Percentiles rank a stretch among this genome's conserved stretches.
Conservation (phyloP, 2,888 invertebrate genomes). For the Lithophane leautieri region DNA sequence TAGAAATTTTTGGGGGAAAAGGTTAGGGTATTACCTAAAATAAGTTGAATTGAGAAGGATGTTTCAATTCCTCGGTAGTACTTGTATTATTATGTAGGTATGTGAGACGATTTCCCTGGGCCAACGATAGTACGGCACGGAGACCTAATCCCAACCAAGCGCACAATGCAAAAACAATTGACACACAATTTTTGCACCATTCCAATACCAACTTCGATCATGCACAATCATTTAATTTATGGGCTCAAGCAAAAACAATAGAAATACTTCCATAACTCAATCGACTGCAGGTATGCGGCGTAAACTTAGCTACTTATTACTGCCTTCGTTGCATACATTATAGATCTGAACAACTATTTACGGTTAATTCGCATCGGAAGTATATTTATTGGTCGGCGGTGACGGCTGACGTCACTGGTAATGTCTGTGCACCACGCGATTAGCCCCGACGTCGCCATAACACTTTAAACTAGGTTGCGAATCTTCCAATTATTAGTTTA, state of each 20-base stretch:
- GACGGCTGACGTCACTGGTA: constrained; percentile 83
- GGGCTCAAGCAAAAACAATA: constrained; percentile 67
- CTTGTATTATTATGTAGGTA: too few relatives aligned
- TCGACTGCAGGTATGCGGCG: constrained; percentile 70
- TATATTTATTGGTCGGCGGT: constrained; percentile 80
- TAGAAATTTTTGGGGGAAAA: not conserved
- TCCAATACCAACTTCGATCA: constrained; percentile 46
- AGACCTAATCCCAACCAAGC: not conserved
- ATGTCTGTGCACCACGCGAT: constrained; percentile 83
- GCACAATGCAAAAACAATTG: constrained; percentile 24
- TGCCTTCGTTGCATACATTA: constrained; percentile 65
- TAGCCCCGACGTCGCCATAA: constrained; percentile 78
- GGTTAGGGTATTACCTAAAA: not conserved
- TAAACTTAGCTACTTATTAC: constrained; percentile 65
- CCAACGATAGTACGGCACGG: not conserved
- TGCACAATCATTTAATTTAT: constrained; percentile 70
- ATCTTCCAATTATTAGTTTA: constrained; percentile 62
- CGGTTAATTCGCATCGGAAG: constrained; percentile 81
- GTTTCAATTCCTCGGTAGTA: not conserved
- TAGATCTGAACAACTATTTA: constrained; percentile 77
- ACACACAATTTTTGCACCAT: constrained; percentile 43
- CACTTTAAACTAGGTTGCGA: constrained; percentile 63
- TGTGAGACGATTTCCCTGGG: too few relatives aligned
- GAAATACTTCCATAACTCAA: constrained; percentile 81
- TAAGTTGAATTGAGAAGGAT: not conserved